A percentile compares a stretch with the other conserved stretches of the same genome.
Conservation (phyloP, 2,113 vertebrate species). For the Micronycteris hirsuta region DNA sequence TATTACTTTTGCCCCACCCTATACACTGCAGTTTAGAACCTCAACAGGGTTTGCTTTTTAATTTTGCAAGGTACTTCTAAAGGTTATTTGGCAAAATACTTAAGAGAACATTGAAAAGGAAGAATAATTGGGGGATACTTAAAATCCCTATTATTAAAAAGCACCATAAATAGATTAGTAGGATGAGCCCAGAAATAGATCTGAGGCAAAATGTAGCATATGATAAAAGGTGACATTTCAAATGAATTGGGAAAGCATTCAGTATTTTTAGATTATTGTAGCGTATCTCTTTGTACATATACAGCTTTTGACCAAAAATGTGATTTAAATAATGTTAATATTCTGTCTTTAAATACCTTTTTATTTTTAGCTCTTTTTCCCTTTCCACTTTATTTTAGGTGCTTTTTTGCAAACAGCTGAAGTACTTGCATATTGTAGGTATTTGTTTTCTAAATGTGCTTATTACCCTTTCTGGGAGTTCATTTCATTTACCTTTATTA, state of each 20-base stretch:
- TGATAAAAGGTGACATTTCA: constrained; percentile 31
- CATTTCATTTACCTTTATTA: not conserved
- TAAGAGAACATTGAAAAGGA: not conserved
- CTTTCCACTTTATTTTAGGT: not conserved
- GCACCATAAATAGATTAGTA: constrained; percentile 8
- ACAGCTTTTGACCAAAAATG: not conserved
- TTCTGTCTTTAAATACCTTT: not conserved
- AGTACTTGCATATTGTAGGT: not conserved
- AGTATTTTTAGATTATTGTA: constrained; percentile 37
- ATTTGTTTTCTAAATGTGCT: constrained; percentile 18
- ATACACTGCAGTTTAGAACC: not conserved
- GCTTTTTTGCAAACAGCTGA: constrained; percentile 35
- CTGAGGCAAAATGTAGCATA: constrained; percentile 16
- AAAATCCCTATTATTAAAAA: constrained; percentile 1
- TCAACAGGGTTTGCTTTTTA: not conserved
- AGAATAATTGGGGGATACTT: not conserved
- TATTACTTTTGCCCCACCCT: not conserved
- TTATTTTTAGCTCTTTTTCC: not conserved
- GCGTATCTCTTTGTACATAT: not conserved
- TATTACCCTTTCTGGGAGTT: not conserved
- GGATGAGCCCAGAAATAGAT: constrained; percentile 27
- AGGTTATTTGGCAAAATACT: constrained; percentile 31
- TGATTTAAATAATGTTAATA: constrained; percentile 12
- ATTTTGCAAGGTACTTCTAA: constrained; percentile 20
- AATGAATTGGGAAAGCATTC: not conserved